Conservation (phyloP, 64 coral and sea anemone species). For the Montipora capricornis region DNA sequence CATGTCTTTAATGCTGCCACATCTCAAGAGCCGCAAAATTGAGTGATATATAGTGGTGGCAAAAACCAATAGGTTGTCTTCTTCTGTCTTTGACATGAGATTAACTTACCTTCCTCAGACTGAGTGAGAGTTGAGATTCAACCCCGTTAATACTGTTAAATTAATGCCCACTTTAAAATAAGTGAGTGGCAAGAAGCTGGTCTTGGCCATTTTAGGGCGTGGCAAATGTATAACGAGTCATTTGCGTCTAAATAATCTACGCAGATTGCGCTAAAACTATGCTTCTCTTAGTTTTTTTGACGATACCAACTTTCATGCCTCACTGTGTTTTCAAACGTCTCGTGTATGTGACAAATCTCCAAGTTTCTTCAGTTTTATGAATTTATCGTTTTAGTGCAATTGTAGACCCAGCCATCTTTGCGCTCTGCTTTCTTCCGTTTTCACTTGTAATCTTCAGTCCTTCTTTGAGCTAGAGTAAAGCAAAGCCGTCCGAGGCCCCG, state of each 20-base stretch:
- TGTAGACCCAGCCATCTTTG: not conserved
- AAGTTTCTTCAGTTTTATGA: too few relatives aligned
- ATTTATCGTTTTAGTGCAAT: too few relatives aligned
- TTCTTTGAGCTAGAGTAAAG: not conserved
- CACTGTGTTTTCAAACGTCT: not conserved
- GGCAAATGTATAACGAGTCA: too few relatives aligned
- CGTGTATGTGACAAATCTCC: too few relatives aligned
- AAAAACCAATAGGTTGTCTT: not conserved
- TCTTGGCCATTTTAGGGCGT: too few relatives aligned
- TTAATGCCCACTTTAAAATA: not conserved
- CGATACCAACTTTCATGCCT: not conserved
- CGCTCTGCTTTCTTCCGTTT: not conserved
- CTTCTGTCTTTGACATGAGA: not conserved
- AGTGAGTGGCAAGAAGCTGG: too few relatives aligned
- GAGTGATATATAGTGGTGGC: not conserved
- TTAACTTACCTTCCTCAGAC: not conserved
- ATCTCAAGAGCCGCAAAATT: not conserved
- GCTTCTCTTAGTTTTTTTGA: not conserved
- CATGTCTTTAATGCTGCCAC: not conserved
- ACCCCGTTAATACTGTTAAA: not conserved
- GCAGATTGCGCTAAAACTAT: not conserved
- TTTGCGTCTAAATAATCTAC: not conserved
- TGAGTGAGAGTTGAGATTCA: not conserved
- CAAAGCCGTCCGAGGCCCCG: not conserved
- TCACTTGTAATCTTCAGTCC: not conserved